Percentiles rank a stretch among this genome's conserved stretches.
Conservation (phyloP, 64 coral and sea anemone genomes). For the Porites lutea region DNA sequence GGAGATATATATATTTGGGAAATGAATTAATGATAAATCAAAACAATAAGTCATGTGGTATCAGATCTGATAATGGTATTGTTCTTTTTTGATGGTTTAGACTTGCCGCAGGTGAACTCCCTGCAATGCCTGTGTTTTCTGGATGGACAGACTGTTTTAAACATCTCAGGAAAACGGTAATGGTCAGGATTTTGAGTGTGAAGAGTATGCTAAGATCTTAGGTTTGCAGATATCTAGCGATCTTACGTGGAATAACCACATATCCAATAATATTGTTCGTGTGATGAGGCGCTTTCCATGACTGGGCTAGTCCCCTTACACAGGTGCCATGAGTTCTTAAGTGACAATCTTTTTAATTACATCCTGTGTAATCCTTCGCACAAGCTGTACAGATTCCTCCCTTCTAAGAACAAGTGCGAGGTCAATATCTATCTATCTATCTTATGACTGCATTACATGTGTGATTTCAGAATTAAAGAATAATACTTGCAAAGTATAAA, state of each 20-base stretch:
- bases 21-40: not conserved
- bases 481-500: too few species aligned
- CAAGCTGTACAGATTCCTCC: not conserved
- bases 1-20: too few species aligned
- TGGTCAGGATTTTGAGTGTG: not conserved
- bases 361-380: not conserved
- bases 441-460: too few species aligned
- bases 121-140: constrained; percentile 60
- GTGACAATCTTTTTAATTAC: not conserved
- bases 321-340: not conserved
- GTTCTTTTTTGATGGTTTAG: not conserved
- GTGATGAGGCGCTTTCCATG: not conserved
- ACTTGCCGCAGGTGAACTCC: constrained; percentile 54
- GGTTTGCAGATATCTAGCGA: too few species aligned
- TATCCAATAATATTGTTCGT: not conserved
- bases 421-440: not conserved
- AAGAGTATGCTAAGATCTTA: too few species aligned
- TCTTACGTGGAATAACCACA: too few species aligned
- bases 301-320: constrained; percentile 3
- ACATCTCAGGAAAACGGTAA: constrained; percentile 48
- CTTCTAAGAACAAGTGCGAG: constrained; percentile 7
- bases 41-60: not conserved
- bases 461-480: too few species aligned
- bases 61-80: not conserved
- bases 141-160: constrained; percentile 78